Conservation (phyloP, 35 echinoderm and acorn worm genomes). For the Holothuria glaberrima region DNA sequence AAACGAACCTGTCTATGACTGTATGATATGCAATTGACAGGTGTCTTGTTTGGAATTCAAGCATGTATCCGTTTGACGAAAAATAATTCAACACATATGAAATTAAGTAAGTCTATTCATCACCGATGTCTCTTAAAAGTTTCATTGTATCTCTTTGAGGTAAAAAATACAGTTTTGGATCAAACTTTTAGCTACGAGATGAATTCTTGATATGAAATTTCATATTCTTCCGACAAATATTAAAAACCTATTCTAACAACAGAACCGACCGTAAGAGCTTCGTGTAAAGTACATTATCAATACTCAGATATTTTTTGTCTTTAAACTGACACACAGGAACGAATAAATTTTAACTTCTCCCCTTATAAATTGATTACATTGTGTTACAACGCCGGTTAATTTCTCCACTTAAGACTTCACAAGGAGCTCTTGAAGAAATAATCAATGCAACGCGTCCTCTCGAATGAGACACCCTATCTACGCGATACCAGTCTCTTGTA, state of each 20-base stretch:
- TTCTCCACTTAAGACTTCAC: constrained; percentile 34
- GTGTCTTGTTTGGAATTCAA: no score
- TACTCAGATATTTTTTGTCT: no score
- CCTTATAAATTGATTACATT: constrained; percentile 48
- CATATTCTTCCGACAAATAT: constrained; percentile 20
- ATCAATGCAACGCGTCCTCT: constrained; percentile 29
- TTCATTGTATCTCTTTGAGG: no score
- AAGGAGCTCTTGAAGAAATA: constrained; percentile 3
- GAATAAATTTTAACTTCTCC: constrained; percentile 44
- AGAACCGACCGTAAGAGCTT: background rate
- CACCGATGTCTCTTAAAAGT: no score
- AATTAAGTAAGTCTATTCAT: no score
- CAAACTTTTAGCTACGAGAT: no score
- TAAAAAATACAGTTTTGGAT: no score
- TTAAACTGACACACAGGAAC: constrained; percentile 35
- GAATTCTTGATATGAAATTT: constrained; percentile 27
- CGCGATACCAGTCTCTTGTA: background rate
- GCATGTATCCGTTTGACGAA: no score
- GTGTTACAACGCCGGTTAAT: constrained; percentile 39
- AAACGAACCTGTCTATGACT: no score
- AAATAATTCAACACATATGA: no score
- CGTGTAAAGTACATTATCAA: constrained; percentile 11
- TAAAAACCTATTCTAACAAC: background rate
- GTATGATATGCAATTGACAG: no score
- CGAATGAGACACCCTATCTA: constrained; percentile 33